Base-by-base conservation (phyloP, 2,888 invertebrate genomes). In the Nomada ruficornis region DNA sequence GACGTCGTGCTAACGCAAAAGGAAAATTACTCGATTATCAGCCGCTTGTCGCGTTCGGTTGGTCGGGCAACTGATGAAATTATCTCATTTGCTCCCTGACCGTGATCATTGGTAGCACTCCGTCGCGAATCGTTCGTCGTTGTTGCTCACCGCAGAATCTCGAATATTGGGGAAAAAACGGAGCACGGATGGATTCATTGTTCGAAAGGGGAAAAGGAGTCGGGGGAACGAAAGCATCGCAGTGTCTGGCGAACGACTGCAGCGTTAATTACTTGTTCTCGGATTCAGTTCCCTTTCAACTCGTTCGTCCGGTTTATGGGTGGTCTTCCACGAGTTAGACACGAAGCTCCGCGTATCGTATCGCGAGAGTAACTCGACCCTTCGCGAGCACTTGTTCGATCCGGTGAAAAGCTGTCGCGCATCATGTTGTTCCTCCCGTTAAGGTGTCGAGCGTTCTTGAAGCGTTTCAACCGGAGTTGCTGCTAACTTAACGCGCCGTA, bases 271-370 rank as follows among this genome's bases (percentile, higher is more conserved):
- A 79, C 63, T 69, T 54, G 36, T 52, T 54, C 68, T 50, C 52
- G 36, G 36, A 68, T 82, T 68, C 54, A 75, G 73, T 78, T 86
- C 71, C 55, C 79, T 84, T 84, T 80, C 86, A 78, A 84, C 86
- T 74, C 64, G 86, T 70, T 68, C 54, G 68, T 80, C 84, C 71
- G 59, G 82, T 86, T 86, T 57, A 63, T 36, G 69, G 79, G 77
- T 84, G 81, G 81, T 80, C 79, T 76, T 59, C 50, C 42, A 50
- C 5, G 44, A 57, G 73, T 77, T 70, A 47, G 55, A 74, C 50
- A 15, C 54, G 57, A 29, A 69, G 42, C 65, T 13, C 23, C 55
- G 15, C 23, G 67, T 29, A 52, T 60, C 59, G 64, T 59, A 67
- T 65, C 67, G 5, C 15, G 67, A 42, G 7, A 47, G 67, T 68